Evolutionary conservation across 2,797 vertebrate genomes (phyloP).

Genomic region (Peromyscus attwateri): DNA sequence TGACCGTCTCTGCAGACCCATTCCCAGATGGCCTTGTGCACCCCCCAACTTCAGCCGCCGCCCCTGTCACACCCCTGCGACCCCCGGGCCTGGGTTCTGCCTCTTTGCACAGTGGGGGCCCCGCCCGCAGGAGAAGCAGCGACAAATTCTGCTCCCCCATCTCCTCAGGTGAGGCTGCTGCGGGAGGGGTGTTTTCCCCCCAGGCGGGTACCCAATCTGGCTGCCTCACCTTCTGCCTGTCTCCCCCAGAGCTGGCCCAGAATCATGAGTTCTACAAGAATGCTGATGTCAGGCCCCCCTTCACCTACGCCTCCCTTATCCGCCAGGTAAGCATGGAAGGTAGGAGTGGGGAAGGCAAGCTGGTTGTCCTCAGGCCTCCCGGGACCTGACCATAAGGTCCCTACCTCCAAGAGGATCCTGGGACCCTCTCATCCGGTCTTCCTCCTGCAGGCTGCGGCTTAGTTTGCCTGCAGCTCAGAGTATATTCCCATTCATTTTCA

Average conservation of each 20-base stretch:
- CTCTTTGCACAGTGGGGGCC: slow-evolving; percentile 94
- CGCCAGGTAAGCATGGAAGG: slow-evolving; percentile 93
- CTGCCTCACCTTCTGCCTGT: slow-evolving; percentile 15
- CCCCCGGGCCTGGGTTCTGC: slow-evolving; percentile 98
- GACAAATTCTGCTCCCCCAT: slow-evolving; percentile 99
- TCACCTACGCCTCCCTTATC: slow-evolving; percentile 99
- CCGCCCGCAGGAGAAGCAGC: slow-evolving; percentile 96
- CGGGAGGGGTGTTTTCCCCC: background rate
- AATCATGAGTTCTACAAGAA: slow-evolving; percentile 99
- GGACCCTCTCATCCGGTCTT: background rate
- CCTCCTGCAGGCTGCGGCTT: rapidly evolving
- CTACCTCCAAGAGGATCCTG: background rate
- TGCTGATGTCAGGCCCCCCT: slow-evolving; percentile 98
- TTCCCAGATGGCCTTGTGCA: slow-evolving; percentile 97
- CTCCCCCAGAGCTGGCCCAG: slow-evolving; percentile 96
- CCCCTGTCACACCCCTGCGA: slow-evolving; percentile 96
- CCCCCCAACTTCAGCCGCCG: slow-evolving; percentile 96
- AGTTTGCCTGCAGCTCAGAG: background rate
- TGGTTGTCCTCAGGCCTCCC: background rate
- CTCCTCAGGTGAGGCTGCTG: slow-evolving; percentile 93
- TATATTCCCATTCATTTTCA: no score
- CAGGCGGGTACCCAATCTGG: background rate
- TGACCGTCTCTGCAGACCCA: slow-evolving; percentile 92
- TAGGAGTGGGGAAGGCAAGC: no score
- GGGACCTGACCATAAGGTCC: background rate